These are phyloP conservation scores for Artibeus lituratus DNA, from an alignment of 2,797 vertebrate species.

Conservation along the genomic window DNA sequence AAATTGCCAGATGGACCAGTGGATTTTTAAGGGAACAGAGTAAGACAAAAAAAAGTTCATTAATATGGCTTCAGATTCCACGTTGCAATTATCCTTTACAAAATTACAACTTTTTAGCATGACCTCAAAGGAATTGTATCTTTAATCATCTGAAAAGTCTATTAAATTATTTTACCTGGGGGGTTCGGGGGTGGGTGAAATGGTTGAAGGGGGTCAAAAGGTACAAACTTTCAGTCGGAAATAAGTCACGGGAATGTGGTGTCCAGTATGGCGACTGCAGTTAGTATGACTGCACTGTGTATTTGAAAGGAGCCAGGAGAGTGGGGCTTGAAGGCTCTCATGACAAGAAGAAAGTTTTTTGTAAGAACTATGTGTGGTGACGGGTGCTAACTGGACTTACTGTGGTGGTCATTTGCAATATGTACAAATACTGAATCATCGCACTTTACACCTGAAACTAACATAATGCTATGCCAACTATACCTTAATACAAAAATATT, in stretches of 20 bases:
- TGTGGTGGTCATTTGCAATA: neutral
- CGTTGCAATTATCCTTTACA: neutral
- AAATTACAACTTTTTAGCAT: neutral
- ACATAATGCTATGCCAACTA: neutral
- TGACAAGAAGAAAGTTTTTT: neutral
- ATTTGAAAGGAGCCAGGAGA: neutral
- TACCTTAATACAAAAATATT: neutral
- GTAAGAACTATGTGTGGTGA: neutral
- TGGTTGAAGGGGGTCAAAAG: neutral
- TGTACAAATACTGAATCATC: neutral
- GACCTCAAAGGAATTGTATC: neutral
- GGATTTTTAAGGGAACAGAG: neutral
- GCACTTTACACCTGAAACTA: neutral
- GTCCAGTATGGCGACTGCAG: neutral
- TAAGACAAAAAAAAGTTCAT: neutral
- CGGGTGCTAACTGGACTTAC: neutral
- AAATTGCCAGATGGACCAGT: neutral
- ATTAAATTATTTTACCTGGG: neutral
- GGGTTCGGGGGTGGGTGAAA: neutral
- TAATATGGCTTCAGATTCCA: neutral
- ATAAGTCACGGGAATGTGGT: neutral
- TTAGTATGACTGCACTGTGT: neutral
- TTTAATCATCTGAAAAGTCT: neutral
- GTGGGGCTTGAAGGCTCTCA: neutral
- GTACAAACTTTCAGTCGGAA: neutral